These are phyloP conservation scores for Nemotelus nigrinus DNA, from an alignment of 2,888 invertebrate species.

Conservation along the genomic window DNA sequence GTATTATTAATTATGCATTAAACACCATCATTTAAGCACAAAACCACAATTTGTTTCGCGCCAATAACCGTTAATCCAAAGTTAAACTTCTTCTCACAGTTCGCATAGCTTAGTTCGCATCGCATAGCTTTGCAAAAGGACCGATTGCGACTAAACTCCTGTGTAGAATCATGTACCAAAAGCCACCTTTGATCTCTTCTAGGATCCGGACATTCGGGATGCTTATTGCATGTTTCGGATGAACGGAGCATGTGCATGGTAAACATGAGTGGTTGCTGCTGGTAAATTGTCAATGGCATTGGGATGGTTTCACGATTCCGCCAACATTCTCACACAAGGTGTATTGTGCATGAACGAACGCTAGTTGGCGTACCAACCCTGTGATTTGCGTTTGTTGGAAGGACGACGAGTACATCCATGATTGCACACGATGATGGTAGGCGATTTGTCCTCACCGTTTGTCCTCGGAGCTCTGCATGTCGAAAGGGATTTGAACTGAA, in stretches of 20 bases:
- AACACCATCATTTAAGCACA: too few species aligned
- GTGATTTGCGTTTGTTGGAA: slow-evolving; percentile 23
- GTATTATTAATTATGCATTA: too few species aligned
- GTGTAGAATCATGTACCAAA: slow-evolving; percentile 25
- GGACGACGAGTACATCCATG: slow-evolving; percentile 36
- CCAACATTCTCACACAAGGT: slow-evolving; percentile 17
- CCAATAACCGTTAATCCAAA: not conserved
- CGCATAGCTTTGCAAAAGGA: slow-evolving; percentile 11
- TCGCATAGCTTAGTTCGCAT: not conserved
- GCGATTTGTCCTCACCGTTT: slow-evolving; percentile 26
- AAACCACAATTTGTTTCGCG: not conserved
- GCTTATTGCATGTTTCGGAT: slow-evolving; percentile 21
- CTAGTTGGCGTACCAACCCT: slow-evolving; percentile 20
- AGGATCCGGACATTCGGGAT: slow-evolving; percentile 28
- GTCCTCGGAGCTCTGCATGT: too few species aligned
- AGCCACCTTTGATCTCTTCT: slow-evolving; percentile 36
- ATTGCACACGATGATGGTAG: slow-evolving; percentile 35
- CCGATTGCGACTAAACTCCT: slow-evolving; percentile 28
- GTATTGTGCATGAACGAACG: not conserved
- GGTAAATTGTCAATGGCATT: slow-evolving; percentile 25
- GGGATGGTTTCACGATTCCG: slow-evolving; percentile 22
- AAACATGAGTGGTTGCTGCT: slow-evolving; percentile 5
- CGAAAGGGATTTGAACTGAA: too few species aligned
- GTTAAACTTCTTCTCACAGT: not conserved
- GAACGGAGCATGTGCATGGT: slow-evolving; percentile 36